Evolutionary conservation across 37 sponge, comb jelly and placozoan species (phyloP).

Genomic region (Cladorhizidae sp.): DNA sequence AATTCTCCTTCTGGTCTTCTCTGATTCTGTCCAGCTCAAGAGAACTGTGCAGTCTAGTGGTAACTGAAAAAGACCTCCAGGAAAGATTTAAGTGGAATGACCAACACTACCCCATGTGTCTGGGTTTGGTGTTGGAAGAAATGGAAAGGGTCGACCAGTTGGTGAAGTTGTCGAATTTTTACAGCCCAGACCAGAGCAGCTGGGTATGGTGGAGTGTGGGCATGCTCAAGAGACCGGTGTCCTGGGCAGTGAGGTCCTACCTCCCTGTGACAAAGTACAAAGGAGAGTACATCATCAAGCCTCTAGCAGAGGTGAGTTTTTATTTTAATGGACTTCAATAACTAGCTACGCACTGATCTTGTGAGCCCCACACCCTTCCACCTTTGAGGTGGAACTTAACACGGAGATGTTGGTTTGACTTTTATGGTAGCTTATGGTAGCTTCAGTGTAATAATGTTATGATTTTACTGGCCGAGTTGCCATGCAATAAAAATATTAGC

Average conservation of each 20-base stretch:
- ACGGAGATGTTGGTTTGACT: no score
- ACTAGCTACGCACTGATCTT: no score
- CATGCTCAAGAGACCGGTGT: constrained; percentile 26
- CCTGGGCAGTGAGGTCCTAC: constrained; percentile 54
- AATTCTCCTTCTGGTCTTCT: constrained; percentile 57
- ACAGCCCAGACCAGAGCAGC: neutral
- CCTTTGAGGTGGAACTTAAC: no score
- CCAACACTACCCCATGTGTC: constrained; percentile 20
- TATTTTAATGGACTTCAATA: neutral
- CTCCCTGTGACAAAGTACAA: constrained; percentile 5
- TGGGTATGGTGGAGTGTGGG: constrained; percentile 46
- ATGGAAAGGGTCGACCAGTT: constrained; percentile 41
- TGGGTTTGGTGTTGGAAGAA: constrained; percentile 11
- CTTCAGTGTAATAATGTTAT: no score
- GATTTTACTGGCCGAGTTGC: no score
- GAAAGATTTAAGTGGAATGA: constrained; percentile 49
- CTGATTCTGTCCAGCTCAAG: constrained; percentile 40
- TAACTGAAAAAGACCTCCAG: constrained; percentile 34
- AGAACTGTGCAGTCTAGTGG: constrained; percentile 22
- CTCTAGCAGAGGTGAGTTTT: constrained; percentile 23
- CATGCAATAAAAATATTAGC: no score
- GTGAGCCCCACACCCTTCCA: no score
- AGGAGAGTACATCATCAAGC: constrained; percentile 20
- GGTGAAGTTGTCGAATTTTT: constrained; percentile 4
- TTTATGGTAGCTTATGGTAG: no score